Evolutionary conservation across 2,888 invertebrate species (phyloP), one percentile per base, ranked within the genome.

Genomic region (Leucozona laternaria): DNA sequence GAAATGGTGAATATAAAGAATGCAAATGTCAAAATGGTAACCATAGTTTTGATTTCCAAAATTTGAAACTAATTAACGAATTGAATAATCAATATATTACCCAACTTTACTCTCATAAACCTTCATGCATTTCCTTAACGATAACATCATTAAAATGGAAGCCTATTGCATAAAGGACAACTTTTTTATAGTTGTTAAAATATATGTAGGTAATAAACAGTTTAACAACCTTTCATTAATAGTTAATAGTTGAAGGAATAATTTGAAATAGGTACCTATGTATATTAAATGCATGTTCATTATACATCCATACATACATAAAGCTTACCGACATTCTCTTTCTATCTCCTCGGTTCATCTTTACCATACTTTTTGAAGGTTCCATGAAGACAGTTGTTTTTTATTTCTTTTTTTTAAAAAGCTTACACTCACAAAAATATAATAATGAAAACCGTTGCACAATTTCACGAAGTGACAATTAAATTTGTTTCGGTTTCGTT

Each of bases 251-350:
- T 17, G 20, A 37, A 62, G 10, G 40, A 43, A 62, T 43, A 5
- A 22, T 6, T 25, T 25, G n/a, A 31, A 66, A 48, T 57, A 48
- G 10, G 4, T n/a, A n/a, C 6, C 0, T 15, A 40, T 2, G 2
- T 43, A 31, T 6, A 1, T 31, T 7, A 31, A 34, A 34, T 10
- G 34, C 4, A 34, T 3, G 6, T n/a, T n/a, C n/a, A n/a, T n/a
- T n/a, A n/a, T n/a, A n/a, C n/a, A n/a, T n/a, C n/a, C n/a, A n/a
- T n/a, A 15, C n/a, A 20, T 10, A 48, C 45, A n/a, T 45, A 11
- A 10, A 31, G 10, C 84, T 85, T 68, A 85, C 84, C 79, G 84
- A 80, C 7, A 50, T 17, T 37, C 79, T 50, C 7, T 64, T 75
- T 10, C 45, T 78, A 2, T 78, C 82, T 8, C 43, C 64, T 45